These are phyloP conservation scores for Meteorus colon DNA, from an alignment of 2,888 invertebrate genomes.

Conservation along the genomic window DNA sequence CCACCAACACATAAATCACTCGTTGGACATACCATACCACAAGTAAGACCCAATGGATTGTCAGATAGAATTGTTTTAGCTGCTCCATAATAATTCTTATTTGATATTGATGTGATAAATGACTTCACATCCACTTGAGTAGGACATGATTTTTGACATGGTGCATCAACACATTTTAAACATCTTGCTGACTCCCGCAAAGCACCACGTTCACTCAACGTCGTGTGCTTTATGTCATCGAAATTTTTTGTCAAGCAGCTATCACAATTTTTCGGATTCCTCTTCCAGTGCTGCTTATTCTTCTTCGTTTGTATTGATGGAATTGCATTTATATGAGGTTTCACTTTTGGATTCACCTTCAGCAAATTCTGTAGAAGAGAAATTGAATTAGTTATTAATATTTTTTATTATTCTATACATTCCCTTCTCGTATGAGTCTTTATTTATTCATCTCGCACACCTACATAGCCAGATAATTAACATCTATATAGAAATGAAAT, in stretches of 20 bases:
- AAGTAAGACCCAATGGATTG: slow-evolving; percentile 95
- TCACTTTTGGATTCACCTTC: slow-evolving; percentile 88
- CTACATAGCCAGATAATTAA: not conserved
- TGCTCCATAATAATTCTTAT: slow-evolving; percentile 99
- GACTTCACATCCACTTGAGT: slow-evolving; percentile 97
- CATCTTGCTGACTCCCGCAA: slow-evolving; percentile 91
- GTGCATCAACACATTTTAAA: slow-evolving; percentile 95
- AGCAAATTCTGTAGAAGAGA: slow-evolving; percentile 84
- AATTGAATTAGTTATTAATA: not conserved
- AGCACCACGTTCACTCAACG: slow-evolving; percentile 95
- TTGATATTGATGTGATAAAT: slow-evolving; percentile 97
- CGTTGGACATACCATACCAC: slow-evolving; percentile 99
- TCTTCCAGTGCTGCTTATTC: slow-evolving; percentile 95
- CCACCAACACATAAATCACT: slow-evolving; percentile 99
- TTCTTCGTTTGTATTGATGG: slow-evolving; percentile 90
- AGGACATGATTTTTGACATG: slow-evolving; percentile 98
- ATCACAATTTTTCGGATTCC: slow-evolving; percentile 76
- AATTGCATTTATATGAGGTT: slow-evolving; percentile 84
- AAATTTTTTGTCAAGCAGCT: slow-evolving; percentile 85
- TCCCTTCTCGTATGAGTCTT: too few species aligned
- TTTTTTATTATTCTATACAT: too few species aligned
- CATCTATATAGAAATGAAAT: slow-evolving; percentile 13
- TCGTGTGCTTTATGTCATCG: slow-evolving; percentile 97
- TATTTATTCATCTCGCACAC: too few species aligned
- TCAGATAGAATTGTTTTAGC: slow-evolving; percentile 97